Conservation (phyloP, 2,888 invertebrate species). For the Coremacera marginata region DNA sequence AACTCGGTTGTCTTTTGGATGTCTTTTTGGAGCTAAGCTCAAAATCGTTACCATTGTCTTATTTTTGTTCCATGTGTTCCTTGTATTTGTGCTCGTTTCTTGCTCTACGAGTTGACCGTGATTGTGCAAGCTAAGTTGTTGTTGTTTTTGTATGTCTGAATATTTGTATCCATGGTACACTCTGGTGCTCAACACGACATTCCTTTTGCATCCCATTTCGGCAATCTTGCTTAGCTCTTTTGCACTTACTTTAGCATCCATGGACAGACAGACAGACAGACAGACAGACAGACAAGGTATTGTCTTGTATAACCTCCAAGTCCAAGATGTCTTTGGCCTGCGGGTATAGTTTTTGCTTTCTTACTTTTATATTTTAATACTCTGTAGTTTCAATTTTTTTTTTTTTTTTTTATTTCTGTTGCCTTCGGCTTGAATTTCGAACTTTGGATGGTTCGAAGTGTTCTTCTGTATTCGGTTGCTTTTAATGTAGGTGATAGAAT, state of each 20-base stretch:
- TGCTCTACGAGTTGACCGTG: not conserved
- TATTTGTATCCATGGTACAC: not conserved
- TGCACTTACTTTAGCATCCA: not conserved
- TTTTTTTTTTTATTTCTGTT: constrained; percentile 1
- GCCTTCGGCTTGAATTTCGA: constrained; percentile 3
- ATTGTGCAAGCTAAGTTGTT: not conserved
- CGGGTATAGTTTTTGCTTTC: not conserved
- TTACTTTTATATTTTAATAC: not conserved
- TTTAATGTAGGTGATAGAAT: constrained; percentile 25
- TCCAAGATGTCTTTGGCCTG: constrained; percentile 13
- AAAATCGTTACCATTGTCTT: not conserved
- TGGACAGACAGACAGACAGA: not conserved
- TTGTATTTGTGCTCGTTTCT: constrained; percentile 2
- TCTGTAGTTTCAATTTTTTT: not conserved
- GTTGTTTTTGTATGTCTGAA: not conserved
- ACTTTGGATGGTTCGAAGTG: not conserved
- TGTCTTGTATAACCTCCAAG: not conserved
- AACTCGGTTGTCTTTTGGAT: not conserved
- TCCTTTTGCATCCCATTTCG: constrained; percentile 9
- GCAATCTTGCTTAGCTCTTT: not conserved
- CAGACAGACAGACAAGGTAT: too few species aligned
- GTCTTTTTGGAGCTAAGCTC: constrained; percentile 7
- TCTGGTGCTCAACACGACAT: constrained; percentile 1
- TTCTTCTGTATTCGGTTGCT: constrained; percentile 11
- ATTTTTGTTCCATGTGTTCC: not conserved